Percentiles rank a stretch among this genome's conserved stretches.
phyloP scores from a whole-genome alignment of 2,113 vertebrate species.

The Drymodes brunneopygia region DNA sequence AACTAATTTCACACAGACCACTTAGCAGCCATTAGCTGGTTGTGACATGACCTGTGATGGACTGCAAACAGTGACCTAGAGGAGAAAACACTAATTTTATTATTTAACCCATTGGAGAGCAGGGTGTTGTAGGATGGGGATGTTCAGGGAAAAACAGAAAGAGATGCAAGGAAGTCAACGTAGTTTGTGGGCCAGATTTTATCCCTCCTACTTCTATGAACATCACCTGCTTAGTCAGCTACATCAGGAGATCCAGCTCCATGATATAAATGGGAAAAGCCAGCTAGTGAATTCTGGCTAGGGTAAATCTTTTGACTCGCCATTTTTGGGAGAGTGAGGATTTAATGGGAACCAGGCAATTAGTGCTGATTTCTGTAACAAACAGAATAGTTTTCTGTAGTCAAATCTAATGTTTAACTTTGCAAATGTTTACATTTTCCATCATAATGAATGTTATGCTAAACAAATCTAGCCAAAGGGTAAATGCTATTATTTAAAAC shows the following conservation, averaged over 20 bases:
- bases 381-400: background rate
- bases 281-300: background rate
- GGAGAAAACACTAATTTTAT: background rate
- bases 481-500: background rate
- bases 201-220: background rate
- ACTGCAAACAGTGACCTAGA: background rate
- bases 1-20: background rate
- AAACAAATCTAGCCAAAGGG: background rate
- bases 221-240: background rate
- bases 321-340: background rate
- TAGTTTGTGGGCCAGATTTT: background rate
- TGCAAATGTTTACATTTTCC: background rate
- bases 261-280: background rate
- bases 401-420: background rate
- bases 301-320: background rate
- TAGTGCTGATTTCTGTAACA: background rate
- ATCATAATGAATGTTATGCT: background rate
- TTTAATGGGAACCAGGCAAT: background rate
- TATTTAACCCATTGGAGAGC: background rate
- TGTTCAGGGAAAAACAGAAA: background rate
- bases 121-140: background rate
- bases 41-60: background rate
- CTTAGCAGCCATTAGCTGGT: conserved; percentile 18
- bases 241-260: background rate
- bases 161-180: background rate